phyloP scores from a whole-genome alignment of 2,797 vertebrate genomes.

The Chloroceryle amazona region DNA sequence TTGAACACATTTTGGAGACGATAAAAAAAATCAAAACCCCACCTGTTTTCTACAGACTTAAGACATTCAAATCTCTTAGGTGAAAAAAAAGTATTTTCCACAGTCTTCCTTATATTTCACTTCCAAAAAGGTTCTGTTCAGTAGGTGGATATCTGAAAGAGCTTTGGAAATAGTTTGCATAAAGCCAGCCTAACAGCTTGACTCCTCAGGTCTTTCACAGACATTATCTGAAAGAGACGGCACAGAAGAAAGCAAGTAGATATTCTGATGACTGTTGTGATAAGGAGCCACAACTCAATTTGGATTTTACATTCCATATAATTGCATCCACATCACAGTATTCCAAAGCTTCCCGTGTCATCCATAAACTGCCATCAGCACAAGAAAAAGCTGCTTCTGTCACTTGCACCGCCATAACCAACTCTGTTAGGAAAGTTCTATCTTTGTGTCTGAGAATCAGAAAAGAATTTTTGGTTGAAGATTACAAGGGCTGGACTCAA shows the following conservation, averaged over 20 bases:
- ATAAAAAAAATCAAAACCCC: fast-evolving
- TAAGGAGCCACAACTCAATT: constrained; percentile 51
- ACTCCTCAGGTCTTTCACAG: constrained; percentile 37
- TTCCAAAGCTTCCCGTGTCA: neutral
- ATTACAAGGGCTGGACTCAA: neutral
- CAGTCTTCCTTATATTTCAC: neutral
- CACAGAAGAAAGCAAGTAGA: constrained; percentile 15
- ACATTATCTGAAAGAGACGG: constrained; percentile 3
- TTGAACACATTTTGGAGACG: neutral
- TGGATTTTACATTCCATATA: constrained; percentile 55
- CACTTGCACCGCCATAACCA: neutral
- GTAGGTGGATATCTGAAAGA: neutral
- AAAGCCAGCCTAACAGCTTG: neutral
- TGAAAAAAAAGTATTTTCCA: neutral
- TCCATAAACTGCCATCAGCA: neutral
- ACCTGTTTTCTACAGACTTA: neutral
- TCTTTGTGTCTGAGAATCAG: neutral
- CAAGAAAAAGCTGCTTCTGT: neutral
- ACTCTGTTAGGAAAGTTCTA: neutral
- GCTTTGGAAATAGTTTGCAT: constrained; percentile 7
- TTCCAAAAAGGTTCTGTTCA: neutral
- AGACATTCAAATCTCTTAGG: neutral
- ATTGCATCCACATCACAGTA: neutral
- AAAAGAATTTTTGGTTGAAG: neutral
- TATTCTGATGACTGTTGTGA: constrained; percentile 29